Percentiles rank a stretch among this genome's conserved stretches.
Evolutionary conservation across 2,888 invertebrate species (phyloP).

Genomic region (Fissipunctia ypsillon): DNA sequence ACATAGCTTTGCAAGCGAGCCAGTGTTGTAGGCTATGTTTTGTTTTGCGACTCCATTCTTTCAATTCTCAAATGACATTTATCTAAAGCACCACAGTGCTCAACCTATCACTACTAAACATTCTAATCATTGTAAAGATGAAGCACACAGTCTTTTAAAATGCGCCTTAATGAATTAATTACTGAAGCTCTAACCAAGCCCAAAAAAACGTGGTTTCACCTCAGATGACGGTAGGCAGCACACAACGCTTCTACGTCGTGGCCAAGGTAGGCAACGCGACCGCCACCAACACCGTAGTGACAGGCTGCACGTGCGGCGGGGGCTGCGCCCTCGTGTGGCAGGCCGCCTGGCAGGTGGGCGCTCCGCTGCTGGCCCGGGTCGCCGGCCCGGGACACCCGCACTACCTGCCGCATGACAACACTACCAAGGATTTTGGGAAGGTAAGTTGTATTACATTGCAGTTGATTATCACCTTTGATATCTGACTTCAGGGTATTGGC

Average conservation of each 20-base stretch:
- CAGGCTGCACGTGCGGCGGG: conserved; percentile 61
- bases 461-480: background rate
- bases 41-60: background rate
- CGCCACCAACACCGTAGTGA: conserved; percentile 20
- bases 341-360: conserved; percentile 97
- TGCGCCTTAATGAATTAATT: background rate
- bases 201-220: background rate
- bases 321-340: conserved; percentile 94
- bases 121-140: too few species aligned
- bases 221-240: conserved; percentile 95
- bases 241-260: conserved; percentile 95
- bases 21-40: background rate
- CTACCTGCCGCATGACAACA: conserved; percentile 91
- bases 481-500: background rate
- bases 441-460: conserved; percentile 76
- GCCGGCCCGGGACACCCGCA: conserved; percentile 88
- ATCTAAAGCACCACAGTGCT: background rate
- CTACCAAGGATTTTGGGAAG: conserved; percentile 91
- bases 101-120: background rate
- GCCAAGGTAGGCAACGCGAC: conserved; percentile 68
- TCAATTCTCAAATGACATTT: background rate
- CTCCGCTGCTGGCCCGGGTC: conserved; percentile 94
- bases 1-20: background rate
- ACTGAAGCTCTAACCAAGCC: background rate
- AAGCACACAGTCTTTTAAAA: background rate